A percentile compares a stretch with the other conserved stretches of the same genome.
phyloP scores from a whole-genome alignment of 2,888 invertebrate genomes.

The Leptinotarsa rubiginosa region DNA sequence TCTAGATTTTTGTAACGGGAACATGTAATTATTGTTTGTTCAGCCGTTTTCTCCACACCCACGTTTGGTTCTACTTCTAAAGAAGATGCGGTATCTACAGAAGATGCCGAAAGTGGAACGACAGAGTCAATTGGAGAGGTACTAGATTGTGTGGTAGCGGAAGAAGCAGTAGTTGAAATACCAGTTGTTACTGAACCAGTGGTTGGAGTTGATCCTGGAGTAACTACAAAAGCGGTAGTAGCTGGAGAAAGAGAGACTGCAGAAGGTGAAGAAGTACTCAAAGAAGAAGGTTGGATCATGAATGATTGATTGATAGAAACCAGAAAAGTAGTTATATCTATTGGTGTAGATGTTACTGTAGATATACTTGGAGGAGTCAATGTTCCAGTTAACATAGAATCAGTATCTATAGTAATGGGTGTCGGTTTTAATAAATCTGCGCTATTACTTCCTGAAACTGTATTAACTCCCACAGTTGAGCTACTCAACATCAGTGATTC shows the following conservation, averaged over 20 bases:
- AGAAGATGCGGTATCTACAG: neutral
- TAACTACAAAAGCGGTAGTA: neutral
- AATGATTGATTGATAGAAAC: neutral
- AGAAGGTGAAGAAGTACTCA: neutral
- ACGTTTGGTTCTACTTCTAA: neutral
- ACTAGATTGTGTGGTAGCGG: neutral
- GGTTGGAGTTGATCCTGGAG: conserved; percentile 6
- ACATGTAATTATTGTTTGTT: neutral
- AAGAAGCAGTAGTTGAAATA: neutral
- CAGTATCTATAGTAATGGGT: conserved; percentile 3
- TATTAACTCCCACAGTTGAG: neutral
- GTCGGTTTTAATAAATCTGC: neutral
- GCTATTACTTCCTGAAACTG: neutral
- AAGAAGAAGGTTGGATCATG: neutral
- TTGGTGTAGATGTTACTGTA: neutral
- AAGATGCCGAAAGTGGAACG: neutral
- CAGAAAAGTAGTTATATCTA: neutral
- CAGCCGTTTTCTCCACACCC: no score
- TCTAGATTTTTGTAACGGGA: neutral
- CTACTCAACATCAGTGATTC: conserved; percentile 12
- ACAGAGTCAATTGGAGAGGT: neutral
- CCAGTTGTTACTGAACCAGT: conserved; percentile 22
- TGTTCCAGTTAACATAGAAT: conserved; percentile 3
- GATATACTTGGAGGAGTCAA: neutral
- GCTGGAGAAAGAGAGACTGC: neutral